These are phyloP conservation scores for Orchestia grillus DNA, from an alignment of 1,140 invertebrate genomes.

Conservation along the genomic window DNA sequence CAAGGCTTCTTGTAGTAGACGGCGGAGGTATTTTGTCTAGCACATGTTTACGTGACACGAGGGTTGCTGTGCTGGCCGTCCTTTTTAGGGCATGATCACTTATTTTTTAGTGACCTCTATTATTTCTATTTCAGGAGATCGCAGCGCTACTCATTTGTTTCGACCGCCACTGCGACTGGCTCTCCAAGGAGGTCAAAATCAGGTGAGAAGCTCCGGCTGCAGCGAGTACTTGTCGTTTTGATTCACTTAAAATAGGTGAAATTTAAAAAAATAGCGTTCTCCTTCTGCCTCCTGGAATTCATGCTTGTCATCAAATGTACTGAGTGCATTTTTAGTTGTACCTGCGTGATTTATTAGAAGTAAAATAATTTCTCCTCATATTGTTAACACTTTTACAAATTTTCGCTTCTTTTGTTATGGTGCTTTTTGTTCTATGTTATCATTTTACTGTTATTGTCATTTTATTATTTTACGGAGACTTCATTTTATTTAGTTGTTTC, in stretches of 20 bases:
- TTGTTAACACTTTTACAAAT: no score
- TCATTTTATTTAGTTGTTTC: no score
- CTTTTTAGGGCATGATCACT: not conserved
- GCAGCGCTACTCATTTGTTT: conserved; percentile 97
- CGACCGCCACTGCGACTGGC: conserved; percentile 95
- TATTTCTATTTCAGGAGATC: conserved; percentile 84
- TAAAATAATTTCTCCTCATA: no score
- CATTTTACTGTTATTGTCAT: no score
- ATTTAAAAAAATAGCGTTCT: not conserved
- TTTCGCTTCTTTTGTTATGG: no score
- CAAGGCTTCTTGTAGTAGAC: not conserved
- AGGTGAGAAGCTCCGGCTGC: conserved; percentile 76
- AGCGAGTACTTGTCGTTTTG: not conserved
- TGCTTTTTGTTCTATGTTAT: no score
- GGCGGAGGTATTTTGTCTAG: not conserved
- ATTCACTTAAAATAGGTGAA: not conserved
- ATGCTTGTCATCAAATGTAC: no score
- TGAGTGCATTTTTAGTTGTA: no score
- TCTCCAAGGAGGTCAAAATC: conserved; percentile 96
- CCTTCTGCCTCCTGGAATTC: not conserved
- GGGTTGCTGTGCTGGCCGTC: not conserved
- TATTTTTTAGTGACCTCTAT: not conserved
- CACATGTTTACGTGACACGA: not conserved
- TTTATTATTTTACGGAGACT: no score
- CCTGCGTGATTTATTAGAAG: no score